Evolutionary conservation across 2,888 invertebrate species (phyloP).

Genomic region (Frankliniella fusca): DNA sequence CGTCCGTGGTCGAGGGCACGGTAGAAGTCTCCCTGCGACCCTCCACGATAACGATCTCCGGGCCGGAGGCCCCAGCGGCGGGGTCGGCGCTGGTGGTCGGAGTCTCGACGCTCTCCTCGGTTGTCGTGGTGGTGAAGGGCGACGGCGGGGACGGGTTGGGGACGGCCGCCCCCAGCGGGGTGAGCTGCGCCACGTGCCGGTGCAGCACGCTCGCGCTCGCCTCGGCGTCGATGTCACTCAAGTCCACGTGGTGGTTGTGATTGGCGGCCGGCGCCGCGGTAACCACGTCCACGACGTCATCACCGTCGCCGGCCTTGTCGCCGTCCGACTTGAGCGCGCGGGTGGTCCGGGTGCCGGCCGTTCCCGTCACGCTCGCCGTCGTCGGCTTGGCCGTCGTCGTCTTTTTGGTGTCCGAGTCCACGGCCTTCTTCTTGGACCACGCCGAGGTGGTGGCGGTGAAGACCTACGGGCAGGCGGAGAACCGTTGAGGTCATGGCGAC

Average conservation of each 20-base stretch:
- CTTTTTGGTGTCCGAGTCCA: slow-evolving; percentile 14
- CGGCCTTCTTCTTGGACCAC: slow-evolving; percentile 21
- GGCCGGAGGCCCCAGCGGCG: neutral
- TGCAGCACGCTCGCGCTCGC: slow-evolving; percentile 14
- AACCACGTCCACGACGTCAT: neutral
- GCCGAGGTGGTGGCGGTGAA: slow-evolving; percentile 15
- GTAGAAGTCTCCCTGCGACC: neutral
- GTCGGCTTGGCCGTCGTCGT: slow-evolving; percentile 18
- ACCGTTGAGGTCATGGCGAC: neutral
- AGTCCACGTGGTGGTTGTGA: neutral
- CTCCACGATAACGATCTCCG: slow-evolving; percentile 17
- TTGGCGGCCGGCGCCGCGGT: neutral
- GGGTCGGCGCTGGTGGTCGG: neutral
- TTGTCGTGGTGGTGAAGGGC: neutral
- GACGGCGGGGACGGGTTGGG: neutral
- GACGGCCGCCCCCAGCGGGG: neutral
- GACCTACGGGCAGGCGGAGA: neutral
- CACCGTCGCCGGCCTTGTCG: neutral
- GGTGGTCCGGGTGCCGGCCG: neutral
- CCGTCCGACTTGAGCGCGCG: neutral
- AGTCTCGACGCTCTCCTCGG: neutral
- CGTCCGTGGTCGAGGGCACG: neutral
- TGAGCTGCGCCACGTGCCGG: slow-evolving; percentile 15
- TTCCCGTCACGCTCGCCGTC: neutral
- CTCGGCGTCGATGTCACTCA: slow-evolving; percentile 23